Evolutionary conservation across 2,888 invertebrate species (phyloP).

Genomic region (Thalpophila matura): DNA sequence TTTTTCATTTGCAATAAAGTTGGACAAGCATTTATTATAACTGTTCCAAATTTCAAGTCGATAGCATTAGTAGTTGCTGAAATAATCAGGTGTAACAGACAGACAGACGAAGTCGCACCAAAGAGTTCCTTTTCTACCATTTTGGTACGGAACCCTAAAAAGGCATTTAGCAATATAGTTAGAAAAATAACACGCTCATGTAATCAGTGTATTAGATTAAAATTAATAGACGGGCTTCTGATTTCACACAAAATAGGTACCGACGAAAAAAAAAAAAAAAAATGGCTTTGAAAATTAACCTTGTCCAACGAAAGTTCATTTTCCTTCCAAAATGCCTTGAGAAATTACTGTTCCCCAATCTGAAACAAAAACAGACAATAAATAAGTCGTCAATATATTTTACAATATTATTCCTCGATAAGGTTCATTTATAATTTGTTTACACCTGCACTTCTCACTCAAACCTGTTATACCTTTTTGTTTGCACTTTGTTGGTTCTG

Average conservation of each 20-base stretch:
- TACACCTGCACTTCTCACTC: conserved; percentile 41
- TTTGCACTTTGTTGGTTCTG: conserved; percentile 26
- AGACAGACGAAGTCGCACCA: no score
- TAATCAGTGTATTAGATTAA: background rate
- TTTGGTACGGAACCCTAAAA: no score
- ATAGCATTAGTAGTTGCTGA: no score
- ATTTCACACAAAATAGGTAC: conserved; percentile 20
- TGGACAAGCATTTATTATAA: no score
- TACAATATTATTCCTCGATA: conserved; percentile 10
- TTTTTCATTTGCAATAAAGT: no score
- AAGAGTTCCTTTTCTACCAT: no score
- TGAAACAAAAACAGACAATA: conserved; percentile 24
- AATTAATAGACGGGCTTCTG: conserved; percentile 2
- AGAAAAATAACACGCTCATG: no score
- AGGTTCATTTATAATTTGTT: conserved; percentile 8
- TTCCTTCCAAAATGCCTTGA: conserved; percentile 8
- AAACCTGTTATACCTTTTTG: conserved; percentile 4
- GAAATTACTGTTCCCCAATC: conserved; percentile 14
- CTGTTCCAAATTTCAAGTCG: no score
- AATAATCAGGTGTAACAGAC: no score
- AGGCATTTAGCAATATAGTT: no score
- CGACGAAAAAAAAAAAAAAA: no score
- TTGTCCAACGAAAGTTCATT: conserved; percentile 16
- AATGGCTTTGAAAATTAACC: conserved; percentile 20
- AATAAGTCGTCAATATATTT: conserved; percentile 12